A percentile compares a stretch with the other conserved stretches of the same genome.
Conservation (phyloP, 2,113 vertebrate genomes). For the Chloroceryle aenea region DNA sequence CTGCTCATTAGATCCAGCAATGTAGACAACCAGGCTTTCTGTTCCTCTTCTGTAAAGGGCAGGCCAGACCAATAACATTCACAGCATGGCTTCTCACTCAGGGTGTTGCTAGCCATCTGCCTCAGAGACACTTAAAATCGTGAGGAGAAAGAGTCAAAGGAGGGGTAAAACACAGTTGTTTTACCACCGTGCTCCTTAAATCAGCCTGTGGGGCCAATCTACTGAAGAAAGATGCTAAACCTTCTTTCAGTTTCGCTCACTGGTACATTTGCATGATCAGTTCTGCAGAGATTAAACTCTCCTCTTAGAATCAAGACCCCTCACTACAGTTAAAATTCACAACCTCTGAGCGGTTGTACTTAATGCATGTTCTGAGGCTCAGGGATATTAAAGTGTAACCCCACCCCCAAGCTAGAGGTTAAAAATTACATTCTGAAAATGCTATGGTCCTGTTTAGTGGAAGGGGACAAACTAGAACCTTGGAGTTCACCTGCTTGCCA, state of each 20-base stretch:
- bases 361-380: neutral
- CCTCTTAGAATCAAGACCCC: neutral
- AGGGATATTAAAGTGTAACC: neutral
- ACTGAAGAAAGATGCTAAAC: neutral
- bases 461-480: neutral
- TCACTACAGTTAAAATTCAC: neutral
- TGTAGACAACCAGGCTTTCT: neutral
- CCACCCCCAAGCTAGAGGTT: neutral
- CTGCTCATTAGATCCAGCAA: slow-evolving; percentile 35
- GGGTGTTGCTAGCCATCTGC: neutral
- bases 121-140: neutral
- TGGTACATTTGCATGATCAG: neutral
- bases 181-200: neutral
- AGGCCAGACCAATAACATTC: slow-evolving; percentile 15
- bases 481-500: neutral
- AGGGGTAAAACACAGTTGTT: neutral
- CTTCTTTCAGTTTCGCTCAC: neutral
- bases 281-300: neutral
- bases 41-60: slow-evolving; percentile 36
- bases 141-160: neutral
- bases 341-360: neutral
- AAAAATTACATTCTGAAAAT: neutral
- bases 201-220: neutral
- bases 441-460: neutral
- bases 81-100: neutral